Conservation (phyloP, 2,113 vertebrate genomes). For the Azemiops feae region DNA sequence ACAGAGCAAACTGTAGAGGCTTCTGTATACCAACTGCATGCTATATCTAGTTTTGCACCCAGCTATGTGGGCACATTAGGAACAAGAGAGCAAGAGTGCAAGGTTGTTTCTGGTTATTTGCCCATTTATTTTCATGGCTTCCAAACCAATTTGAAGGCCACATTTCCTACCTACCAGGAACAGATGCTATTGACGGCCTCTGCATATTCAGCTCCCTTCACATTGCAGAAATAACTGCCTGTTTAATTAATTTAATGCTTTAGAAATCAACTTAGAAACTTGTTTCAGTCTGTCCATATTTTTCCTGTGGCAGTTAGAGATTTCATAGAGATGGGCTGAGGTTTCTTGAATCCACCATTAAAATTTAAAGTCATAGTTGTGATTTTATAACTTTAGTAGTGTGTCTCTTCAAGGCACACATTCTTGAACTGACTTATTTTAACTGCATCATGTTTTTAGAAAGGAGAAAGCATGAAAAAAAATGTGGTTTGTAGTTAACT, state of each 20-base stretch:
- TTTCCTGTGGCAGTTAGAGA: neutral
- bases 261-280: neutral
- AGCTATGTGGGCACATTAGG: neutral
- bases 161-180: neutral
- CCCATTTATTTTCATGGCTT: constrained; percentile 1
- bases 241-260: neutral
- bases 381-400: constrained; percentile 5
- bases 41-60: neutral
- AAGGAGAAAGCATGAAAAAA: neutral
- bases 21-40: neutral
- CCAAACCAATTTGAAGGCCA: constrained; percentile 10
- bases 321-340: constrained; percentile 4
- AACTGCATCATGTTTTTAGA: constrained; percentile 3
- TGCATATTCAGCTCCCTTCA: neutral
- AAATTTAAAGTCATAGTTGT: neutral
- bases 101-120: neutral
- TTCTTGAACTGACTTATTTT: constrained; percentile 24
- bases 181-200: constrained; percentile 28
- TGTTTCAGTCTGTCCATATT: neutral
- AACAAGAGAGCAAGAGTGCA: neutral
- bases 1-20: neutral
- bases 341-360: constrained; percentile 37
- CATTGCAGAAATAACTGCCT: constrained; percentile 14
- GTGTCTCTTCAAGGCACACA: constrained; percentile 5
- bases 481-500: constrained; percentile 17